Percentiles rank a stretch among this genome's conserved stretches.
phyloP scores from a whole-genome alignment of 2,888 invertebrate species.

The Bhutanitis thaidina region DNA sequence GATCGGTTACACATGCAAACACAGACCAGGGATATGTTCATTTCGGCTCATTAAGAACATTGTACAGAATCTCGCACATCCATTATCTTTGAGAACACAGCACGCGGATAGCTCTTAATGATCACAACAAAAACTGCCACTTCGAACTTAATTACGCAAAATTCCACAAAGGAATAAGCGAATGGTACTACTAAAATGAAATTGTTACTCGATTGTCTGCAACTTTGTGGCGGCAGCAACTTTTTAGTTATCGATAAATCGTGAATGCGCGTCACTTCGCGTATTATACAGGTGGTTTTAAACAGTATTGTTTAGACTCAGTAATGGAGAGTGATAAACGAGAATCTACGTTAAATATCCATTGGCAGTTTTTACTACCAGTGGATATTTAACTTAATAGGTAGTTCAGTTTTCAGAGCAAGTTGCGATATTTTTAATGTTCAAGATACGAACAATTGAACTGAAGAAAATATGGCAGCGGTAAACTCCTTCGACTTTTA shows the following conservation, averaged over 20 bases:
- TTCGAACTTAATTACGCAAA: conserved; percentile 68
- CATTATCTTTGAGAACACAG: conserved; percentile 36
- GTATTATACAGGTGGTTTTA: conserved; percentile 23
- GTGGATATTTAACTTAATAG: too few species aligned
- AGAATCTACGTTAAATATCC: background rate
- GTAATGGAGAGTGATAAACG: conserved; percentile 22
- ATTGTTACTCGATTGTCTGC: conserved; percentile 43
- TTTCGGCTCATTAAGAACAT: conserved; percentile 57
- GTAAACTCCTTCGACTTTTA: conserved; percentile 43
- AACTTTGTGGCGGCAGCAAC: conserved; percentile 33
- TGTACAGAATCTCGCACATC: conserved; percentile 49
- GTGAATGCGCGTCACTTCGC: conserved; percentile 20
- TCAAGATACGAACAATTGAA: conserved; percentile 42
- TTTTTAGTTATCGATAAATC: conserved; percentile 27
- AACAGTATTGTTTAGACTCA: conserved; percentile 4
- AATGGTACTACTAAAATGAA: conserved; percentile 31
- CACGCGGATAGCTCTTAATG: conserved; percentile 48
- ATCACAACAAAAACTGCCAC: conserved; percentile 67
- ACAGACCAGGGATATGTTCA: conserved; percentile 27
- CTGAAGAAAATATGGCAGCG: conserved; percentile 45
- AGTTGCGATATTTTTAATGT: conserved; percentile 31
- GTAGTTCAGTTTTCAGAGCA: too few species aligned
- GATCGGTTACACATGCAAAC: conserved; percentile 3
- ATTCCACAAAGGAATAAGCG: conserved; percentile 60
- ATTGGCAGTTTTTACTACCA: conserved; percentile 19